Percentiles rank a stretch among this genome's conserved stretches.
These are phyloP conservation scores for Drosophila percnosoma DNA, from an alignment of 2,888 invertebrate genomes.

Conservation along the genomic window DNA sequence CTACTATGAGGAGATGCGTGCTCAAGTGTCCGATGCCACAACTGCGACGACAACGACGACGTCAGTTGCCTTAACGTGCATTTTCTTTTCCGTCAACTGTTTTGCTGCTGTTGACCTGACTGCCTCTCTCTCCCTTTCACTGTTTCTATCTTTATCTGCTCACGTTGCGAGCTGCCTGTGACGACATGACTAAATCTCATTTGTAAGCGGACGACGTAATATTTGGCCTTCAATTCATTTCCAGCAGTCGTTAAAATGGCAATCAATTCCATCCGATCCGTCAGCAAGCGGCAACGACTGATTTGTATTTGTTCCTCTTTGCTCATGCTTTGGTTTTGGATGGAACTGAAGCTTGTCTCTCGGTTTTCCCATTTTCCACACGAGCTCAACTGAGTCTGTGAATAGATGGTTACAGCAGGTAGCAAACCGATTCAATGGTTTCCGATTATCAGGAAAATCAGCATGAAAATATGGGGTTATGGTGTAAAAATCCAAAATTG, in stretches of 20 bases:
- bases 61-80: conserved; percentile 40
- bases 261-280: conserved; percentile 38
- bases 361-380: conserved; percentile 11
- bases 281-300: conserved; percentile 8
- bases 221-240: conserved; percentile 57
- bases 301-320: conserved; percentile 32
- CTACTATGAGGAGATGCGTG: conserved; percentile 53
- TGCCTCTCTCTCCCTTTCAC: not conserved
- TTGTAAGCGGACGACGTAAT: conserved; percentile 54
- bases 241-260: conserved; percentile 44
- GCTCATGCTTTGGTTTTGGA: conserved; percentile 9
- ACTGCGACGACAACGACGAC: conserved; percentile 22
- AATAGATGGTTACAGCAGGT: conserved; percentile 34
- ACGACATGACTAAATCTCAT: conserved; percentile 43
- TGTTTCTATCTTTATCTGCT: conserved; percentile 10
- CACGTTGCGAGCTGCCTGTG: conserved; percentile 32
- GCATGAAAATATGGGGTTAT: not conserved
- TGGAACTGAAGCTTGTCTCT: conserved; percentile 4
- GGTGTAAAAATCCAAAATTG: not conserved
- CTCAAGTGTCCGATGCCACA: conserved; percentile 44
- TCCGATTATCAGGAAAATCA: not conserved
- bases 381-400: not conserved
- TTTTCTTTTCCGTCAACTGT: conserved; percentile 46
- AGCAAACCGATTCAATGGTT: conserved; percentile 21
- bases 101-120: conserved; percentile 47